phyloP scores from a whole-genome alignment of 2,888 invertebrate genomes.

The Cryptocephalus primarius region DNA sequence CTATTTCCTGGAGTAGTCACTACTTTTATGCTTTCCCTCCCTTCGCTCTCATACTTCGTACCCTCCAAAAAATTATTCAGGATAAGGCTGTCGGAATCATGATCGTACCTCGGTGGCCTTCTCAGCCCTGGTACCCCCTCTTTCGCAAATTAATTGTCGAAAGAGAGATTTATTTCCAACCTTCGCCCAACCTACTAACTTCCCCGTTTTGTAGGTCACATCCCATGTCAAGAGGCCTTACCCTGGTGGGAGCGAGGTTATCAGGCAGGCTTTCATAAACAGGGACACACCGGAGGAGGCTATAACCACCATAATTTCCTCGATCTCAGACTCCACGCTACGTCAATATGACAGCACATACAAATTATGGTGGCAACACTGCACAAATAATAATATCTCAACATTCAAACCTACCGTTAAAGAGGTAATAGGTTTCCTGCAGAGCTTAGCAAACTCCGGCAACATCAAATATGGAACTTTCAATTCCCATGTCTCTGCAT shows the following conservation, averaged over 20 bases:
- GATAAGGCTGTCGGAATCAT: slow-evolving; percentile 2
- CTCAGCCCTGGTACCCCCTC: slow-evolving; percentile 3
- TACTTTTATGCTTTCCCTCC: slow-evolving; percentile 14
- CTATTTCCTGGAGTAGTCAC: slow-evolving; percentile 6
- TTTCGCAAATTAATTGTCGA: not conserved
- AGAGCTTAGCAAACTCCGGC: not conserved
- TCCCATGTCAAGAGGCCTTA: not conserved
- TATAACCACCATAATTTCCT: slow-evolving; percentile 10
- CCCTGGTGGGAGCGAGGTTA: slow-evolving; percentile 14
- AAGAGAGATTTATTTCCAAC: not conserved
- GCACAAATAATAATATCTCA: not conserved
- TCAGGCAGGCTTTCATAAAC: slow-evolving; percentile 11
- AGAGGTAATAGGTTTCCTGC: slow-evolving; percentile 4
- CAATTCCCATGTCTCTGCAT: not conserved
- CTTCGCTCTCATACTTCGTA: slow-evolving; percentile 5
- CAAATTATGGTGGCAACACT: slow-evolving; percentile 5
- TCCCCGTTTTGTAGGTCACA: slow-evolving; percentile 1
- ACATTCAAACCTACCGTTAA: not conserved
- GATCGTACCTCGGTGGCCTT: slow-evolving; percentile 1
- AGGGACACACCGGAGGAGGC: slow-evolving; percentile 8
- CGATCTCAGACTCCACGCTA: slow-evolving; percentile 8
- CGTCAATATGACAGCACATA: slow-evolving; percentile 5
- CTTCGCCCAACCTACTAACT: slow-evolving; percentile 1
- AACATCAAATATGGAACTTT: not conserved
- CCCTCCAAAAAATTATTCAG: slow-evolving; percentile 2